These are phyloP conservation scores for Chouioia cunea DNA, from an alignment of 2,888 invertebrate genomes.

Conservation along the genomic window DNA sequence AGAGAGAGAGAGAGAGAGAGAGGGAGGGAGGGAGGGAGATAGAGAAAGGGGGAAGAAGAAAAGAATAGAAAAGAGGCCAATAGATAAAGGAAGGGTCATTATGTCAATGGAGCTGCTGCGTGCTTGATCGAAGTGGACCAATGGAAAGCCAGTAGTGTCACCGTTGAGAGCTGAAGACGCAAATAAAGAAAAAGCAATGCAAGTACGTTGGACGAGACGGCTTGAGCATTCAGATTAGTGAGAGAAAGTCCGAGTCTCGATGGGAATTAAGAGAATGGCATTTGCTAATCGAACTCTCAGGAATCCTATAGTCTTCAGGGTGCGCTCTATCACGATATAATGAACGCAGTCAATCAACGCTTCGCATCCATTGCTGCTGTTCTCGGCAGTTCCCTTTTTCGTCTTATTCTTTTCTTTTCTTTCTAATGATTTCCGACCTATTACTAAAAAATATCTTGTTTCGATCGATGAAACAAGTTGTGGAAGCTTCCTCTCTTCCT, in stretches of 20 bases:
- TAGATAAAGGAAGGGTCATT: constrained; percentile 14
- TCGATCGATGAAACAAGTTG: too few species aligned
- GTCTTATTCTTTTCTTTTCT: too few species aligned
- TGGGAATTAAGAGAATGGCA: constrained; percentile 27
- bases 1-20: too few species aligned
- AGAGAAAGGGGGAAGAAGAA: too few species aligned
- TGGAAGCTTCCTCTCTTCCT: too few species aligned
- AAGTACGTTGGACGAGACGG: constrained; percentile 10
- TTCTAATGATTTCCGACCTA: too few species aligned
- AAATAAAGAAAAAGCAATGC: constrained; percentile 21
- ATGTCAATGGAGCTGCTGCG: constrained; percentile 12
- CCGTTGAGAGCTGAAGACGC: not conserved
- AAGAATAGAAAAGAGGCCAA: not conserved
- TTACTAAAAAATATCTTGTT: too few species aligned
- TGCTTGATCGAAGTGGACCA: constrained; percentile 17
- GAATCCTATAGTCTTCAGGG: constrained; percentile 10
- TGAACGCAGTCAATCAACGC: constrained; percentile 37
- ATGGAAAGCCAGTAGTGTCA: not conserved
- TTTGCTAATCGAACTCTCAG: constrained; percentile 33
- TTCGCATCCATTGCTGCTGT: too few species aligned
- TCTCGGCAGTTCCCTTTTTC: too few species aligned
- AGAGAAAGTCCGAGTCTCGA: constrained; percentile 1
- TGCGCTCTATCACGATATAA: constrained; percentile 8
- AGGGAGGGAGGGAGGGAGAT: too few species aligned
- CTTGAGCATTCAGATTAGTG: constrained; percentile 31